Evolutionary conservation across 2,888 invertebrate species (phyloP).

Genomic region (Marasmarcha lunaedactyla): DNA sequence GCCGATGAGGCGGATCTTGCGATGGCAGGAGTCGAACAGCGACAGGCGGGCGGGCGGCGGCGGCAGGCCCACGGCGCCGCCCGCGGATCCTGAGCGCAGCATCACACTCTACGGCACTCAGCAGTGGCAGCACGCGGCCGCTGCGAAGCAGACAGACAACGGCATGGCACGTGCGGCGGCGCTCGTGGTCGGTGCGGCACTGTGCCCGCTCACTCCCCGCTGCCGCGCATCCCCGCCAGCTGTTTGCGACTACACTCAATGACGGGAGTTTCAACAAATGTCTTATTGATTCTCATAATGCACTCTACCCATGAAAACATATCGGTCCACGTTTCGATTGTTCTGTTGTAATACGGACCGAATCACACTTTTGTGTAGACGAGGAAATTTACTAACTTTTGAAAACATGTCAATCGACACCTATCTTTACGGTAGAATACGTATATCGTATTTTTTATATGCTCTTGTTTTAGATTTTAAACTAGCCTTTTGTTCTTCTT

Average conservation of each 20-base stretch:
- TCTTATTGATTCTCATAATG: conserved; percentile 25
- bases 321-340: no score
- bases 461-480: no score
- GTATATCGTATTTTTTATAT: no score
- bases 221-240: conserved; percentile 35
- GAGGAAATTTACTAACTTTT: no score
- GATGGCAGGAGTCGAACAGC: conserved; percentile 78
- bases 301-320: neutral
- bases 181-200: conserved; percentile 61
- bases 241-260: conserved; percentile 20
- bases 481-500: no score
- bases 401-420: no score
- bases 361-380: no score
- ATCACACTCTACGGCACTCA: conserved; percentile 19
- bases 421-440: no score
- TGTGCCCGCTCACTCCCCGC: conserved; percentile 31
- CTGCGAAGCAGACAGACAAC: no score
- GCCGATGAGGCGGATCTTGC: conserved; percentile 78
- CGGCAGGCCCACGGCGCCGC: conserved; percentile 45
- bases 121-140: conserved; percentile 47
- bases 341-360: no score
- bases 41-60: conserved; percentile 70
- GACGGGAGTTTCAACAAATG: conserved; percentile 29
- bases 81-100: conserved; percentile 12
- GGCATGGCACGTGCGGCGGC: conserved; percentile 58